Evolutionary conservation across 1,140 invertebrate species (phyloP).

Genomic region (Drosophila sp.): DNA sequence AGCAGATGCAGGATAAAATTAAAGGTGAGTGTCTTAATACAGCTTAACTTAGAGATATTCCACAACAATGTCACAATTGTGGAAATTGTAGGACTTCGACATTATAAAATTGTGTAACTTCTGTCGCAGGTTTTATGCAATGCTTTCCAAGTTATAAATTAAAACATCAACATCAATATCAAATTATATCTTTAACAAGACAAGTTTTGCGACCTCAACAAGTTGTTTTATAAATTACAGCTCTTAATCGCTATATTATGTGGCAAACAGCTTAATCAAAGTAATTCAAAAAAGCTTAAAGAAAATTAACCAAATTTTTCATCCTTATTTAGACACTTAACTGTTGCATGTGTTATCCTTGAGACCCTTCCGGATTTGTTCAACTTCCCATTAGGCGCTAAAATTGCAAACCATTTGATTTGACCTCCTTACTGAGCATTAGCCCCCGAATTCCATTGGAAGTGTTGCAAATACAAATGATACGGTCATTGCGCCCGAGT

Average conservation of each 20-base stretch:
- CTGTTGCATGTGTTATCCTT: conserved; percentile 55
- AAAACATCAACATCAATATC: no score
- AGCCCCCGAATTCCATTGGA: conserved; percentile 5
- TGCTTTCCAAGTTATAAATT: no score
- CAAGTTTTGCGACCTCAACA: no score
- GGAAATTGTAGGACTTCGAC: no score
- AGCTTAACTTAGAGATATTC: no score
- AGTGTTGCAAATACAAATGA: conserved; percentile 69
- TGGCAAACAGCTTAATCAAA: background rate
- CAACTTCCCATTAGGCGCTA: conserved; percentile 42
- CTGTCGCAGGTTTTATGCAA: no score
- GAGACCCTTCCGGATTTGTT: conserved; percentile 36
- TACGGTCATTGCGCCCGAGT: conserved; percentile 66
- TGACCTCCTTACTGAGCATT: conserved; percentile 2
- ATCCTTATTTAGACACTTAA: conserved; percentile 22
- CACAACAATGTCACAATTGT: no score
- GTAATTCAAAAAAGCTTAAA: background rate
- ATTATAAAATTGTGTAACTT: no score
- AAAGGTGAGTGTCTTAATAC: no score
- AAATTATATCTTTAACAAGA: no score
- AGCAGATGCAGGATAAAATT: background rate
- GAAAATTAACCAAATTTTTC: conserved; percentile 5
- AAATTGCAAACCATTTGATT: conserved; percentile 58
- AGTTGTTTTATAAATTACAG: no score
- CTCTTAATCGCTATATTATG: no score